phyloP scores from a whole-genome alignment of 2,888 invertebrate genomes.

The Rhagonycha fulva region DNA sequence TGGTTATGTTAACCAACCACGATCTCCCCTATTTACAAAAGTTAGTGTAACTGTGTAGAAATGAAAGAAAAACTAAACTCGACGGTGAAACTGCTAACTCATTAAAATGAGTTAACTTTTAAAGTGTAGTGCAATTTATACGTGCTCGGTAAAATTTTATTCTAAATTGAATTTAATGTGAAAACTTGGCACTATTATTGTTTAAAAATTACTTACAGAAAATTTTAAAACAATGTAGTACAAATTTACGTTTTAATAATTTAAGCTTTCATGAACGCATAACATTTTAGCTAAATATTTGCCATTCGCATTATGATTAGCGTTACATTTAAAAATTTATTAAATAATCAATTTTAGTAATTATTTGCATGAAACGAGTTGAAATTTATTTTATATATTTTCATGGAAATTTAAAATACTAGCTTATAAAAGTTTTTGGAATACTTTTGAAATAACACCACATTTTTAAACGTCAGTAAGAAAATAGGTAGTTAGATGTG shows the following conservation, averaged over 20 bases:
- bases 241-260: background rate
- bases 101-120: background rate
- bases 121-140: background rate
- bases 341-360: background rate
- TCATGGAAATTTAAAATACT: background rate
- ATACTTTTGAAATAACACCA: background rate
- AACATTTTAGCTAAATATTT: background rate
- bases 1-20: background rate
- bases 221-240: background rate
- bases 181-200: background rate
- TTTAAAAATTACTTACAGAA: background rate
- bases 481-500: background rate
- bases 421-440: background rate
- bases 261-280: background rate
- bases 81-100: background rate
- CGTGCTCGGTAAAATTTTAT: background rate
- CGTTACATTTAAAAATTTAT: background rate
- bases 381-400: background rate
- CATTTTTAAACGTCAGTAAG: background rate
- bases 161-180: background rate
- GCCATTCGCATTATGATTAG: background rate
- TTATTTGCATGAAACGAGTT: background rate
- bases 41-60: background rate
- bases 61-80: background rate
- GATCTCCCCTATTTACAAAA: background rate